Conservation (phyloP, 2,797 vertebrate species). For the Parauchenoglanis punctatus region DNA sequence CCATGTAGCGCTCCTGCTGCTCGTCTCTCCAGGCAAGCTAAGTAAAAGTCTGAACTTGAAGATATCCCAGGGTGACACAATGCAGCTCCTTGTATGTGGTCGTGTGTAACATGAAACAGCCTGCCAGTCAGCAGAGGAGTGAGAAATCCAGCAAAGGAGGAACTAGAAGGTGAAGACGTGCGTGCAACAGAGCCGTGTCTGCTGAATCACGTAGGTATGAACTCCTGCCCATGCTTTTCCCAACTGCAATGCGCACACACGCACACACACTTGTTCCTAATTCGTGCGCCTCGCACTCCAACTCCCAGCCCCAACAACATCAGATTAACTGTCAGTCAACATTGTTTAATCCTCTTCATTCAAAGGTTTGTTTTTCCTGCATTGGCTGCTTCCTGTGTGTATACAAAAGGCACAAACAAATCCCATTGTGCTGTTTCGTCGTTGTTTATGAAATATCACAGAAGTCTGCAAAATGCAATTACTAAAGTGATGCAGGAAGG, state of each 20-base stretch:
- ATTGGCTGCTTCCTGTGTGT: neutral
- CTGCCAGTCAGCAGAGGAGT: slow-evolving; percentile 53
- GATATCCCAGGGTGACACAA: slow-evolving; percentile 37
- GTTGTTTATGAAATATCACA: neutral
- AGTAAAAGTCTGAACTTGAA: slow-evolving; percentile 40
- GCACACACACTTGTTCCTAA: slow-evolving; percentile 17
- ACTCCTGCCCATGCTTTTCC: slow-evolving; percentile 53
- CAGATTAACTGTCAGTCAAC: neutral
- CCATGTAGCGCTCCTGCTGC: slow-evolving; percentile 35
- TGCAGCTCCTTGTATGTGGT: slow-evolving; percentile 45
- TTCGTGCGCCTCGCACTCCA: slow-evolving; percentile 18
- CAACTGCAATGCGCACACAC: slow-evolving; percentile 30
- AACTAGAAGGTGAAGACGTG: slow-evolving; percentile 40
- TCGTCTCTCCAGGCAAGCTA: slow-evolving; percentile 15
- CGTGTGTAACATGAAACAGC: slow-evolving; percentile 46
- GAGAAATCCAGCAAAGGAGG: slow-evolving; percentile 24
- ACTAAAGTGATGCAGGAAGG: too few relatives aligned
- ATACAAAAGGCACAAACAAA: neutral
- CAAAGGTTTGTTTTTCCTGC: neutral
- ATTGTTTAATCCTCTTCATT: neutral
- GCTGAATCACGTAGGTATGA: slow-evolving; percentile 52
- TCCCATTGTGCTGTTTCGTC: neutral
- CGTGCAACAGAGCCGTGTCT: slow-evolving; percentile 46
- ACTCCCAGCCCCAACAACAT: neutral
- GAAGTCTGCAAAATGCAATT: neutral